Percentiles rank a stretch among this genome's conserved stretches.
These are phyloP conservation scores for Esperia sulphurella DNA, from an alignment of 2,888 invertebrate genomes.

Conservation along the genomic window DNA sequence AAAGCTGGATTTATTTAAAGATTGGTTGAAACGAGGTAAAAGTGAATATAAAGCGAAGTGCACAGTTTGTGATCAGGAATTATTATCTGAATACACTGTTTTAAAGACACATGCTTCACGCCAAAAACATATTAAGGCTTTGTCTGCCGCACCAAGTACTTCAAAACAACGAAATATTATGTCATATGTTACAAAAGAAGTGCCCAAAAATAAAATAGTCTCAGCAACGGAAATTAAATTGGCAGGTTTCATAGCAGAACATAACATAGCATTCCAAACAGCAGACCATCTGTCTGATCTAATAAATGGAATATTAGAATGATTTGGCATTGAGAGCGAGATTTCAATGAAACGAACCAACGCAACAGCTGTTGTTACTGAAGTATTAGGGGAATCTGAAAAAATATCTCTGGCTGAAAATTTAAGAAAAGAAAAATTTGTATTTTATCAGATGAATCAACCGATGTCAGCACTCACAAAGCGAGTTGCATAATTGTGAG, in stretches of 20 bases:
- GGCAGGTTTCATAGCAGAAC: slow-evolving; percentile 5
- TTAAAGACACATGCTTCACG: slow-evolving; percentile 1
- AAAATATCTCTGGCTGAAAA: too few species aligned
- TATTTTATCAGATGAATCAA: too few species aligned
- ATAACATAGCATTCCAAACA: slow-evolving; percentile 3
- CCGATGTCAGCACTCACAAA: too few species aligned
- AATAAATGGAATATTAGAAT: too few species aligned
- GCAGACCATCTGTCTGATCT: background rate
- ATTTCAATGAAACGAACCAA: too few species aligned
- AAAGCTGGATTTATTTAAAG: slow-evolving; percentile 3
- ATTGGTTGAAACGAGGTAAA: slow-evolving; percentile 1
- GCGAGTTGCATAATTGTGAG: too few species aligned
- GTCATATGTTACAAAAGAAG: background rate
- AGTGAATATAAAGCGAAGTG: slow-evolving; percentile 3
- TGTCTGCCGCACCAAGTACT: slow-evolving; percentile 5
- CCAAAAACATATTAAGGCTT: slow-evolving; percentile 8
- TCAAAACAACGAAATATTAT: slow-evolving; percentile 8
- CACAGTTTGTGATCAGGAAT: too few species aligned
- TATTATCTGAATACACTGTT: slow-evolving; percentile 6
- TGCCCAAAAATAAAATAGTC: slow-evolving; percentile 4
- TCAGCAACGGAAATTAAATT: background rate
- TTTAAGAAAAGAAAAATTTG: too few species aligned
- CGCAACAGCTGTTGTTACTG: too few species aligned
- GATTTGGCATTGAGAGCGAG: too few species aligned
- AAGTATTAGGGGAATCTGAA: too few species aligned